Percentiles rank a stretch among this genome's conserved stretches.
Conservation (phyloP, 2,888 invertebrate genomes). For the Parapristionchus giblindavisi region DNA sequence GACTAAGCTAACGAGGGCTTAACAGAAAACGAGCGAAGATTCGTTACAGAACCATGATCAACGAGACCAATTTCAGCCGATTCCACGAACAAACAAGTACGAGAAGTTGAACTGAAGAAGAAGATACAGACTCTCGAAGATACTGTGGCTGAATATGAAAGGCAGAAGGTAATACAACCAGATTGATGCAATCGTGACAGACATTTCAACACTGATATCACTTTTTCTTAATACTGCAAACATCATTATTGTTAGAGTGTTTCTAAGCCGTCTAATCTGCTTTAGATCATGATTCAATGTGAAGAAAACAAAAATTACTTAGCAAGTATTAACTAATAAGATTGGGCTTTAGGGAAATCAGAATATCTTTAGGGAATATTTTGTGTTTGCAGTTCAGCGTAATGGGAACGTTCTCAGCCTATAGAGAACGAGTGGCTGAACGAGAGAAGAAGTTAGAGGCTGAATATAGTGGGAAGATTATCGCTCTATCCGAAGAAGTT, state of each 20-base stretch:
- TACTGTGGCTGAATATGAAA: conserved; percentile 69
- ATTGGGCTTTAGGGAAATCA: background rate
- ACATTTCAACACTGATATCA: too few species aligned
- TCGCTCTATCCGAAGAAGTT: conserved; percentile 71
- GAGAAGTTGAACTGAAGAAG: conserved; percentile 66
- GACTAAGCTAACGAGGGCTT: too few species aligned
- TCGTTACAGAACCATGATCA: too few species aligned
- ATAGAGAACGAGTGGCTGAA: conserved; percentile 68
- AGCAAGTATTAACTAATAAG: background rate
- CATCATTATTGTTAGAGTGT: too few species aligned
- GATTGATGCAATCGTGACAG: too few species aligned
- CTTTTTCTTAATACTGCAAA: too few species aligned
- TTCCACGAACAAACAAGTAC: conserved; percentile 2
- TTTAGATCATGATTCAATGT: background rate
- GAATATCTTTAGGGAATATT: background rate
- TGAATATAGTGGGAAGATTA: conserved; percentile 70
- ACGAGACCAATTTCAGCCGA: conserved; percentile 10
- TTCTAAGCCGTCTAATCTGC: background rate
- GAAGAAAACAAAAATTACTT: background rate
- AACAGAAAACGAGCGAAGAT: too few species aligned
- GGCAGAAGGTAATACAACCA: conserved; percentile 65
- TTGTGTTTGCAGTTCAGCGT: conserved; percentile 58
- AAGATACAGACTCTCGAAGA: conserved; percentile 69
- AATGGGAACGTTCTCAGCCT: conserved; percentile 70
- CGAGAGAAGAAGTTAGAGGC: conserved; percentile 69